Conservation (phyloP, 2,797 vertebrate genomes). For the Onychomys torridus region DNA sequence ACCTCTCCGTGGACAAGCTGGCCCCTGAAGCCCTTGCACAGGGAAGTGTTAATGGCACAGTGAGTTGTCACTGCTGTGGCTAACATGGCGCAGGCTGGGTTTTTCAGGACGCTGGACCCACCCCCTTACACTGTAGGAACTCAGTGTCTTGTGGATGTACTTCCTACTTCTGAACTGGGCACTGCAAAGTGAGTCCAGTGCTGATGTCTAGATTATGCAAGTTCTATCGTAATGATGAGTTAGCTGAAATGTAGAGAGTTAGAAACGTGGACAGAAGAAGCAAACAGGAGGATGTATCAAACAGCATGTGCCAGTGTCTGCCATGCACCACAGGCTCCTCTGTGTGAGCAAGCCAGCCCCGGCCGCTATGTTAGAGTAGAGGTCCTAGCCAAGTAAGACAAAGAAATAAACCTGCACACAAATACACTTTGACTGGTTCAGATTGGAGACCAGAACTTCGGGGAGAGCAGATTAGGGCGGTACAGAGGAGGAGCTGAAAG, state of each 20-base stretch:
- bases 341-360: background rate
- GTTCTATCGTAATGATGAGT: background rate
- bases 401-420: background rate
- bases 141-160: background rate
- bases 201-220: background rate
- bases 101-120: background rate
- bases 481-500: background rate
- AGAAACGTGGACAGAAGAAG: background rate
- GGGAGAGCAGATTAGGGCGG: background rate
- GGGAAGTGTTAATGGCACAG: background rate
- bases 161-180: background rate
- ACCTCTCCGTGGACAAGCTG: background rate
- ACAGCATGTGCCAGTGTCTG: too few relatives aligned
- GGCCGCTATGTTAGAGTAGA: background rate
- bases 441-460: background rate
- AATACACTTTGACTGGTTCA: background rate
- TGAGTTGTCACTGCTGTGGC: background rate
- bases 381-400: background rate
- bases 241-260: background rate
- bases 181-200: background rate
- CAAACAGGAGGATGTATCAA: background rate
- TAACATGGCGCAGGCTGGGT: background rate
- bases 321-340: background rate
- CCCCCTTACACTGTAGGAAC: background rate
- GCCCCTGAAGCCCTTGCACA: too few relatives aligned